These are phyloP conservation scores for Pagetopsis macropterus DNA, from an alignment of 2,797 vertebrate genomes.

Conservation along the genomic window DNA sequence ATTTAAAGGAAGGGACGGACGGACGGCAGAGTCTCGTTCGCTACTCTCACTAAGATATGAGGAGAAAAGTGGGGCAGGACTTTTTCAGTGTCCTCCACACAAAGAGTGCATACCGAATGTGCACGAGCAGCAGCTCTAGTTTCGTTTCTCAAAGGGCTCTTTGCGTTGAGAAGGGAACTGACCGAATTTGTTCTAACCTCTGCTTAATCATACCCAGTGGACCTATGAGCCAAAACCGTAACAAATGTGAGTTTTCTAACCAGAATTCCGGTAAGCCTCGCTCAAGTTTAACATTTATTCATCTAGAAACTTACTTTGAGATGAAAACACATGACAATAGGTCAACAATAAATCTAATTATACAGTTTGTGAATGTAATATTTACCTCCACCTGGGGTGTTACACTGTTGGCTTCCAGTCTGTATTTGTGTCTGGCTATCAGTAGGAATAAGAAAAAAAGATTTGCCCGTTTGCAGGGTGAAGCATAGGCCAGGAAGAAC, in stretches of 20 bases:
- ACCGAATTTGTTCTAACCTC: slow-evolving; percentile 34
- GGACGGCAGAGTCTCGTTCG: slow-evolving; percentile 63
- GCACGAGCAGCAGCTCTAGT: slow-evolving; percentile 13
- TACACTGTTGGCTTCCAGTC: no score
- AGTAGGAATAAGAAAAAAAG: no score
- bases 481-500: no score
- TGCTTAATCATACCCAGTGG: slow-evolving; percentile 42
- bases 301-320: no score
- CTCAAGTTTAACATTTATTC: no score
- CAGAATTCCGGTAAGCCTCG: no score
- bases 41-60: slow-evolving; percentile 63
- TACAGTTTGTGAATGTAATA: no score
- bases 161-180: slow-evolving; percentile 11
- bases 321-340: no score
- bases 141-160: slow-evolving; percentile 3
- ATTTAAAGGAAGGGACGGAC: slow-evolving; percentile 80
- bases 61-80: slow-evolving; percentile 79
- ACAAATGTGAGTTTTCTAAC: slow-evolving; percentile 18
- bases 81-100: slow-evolving; percentile 65
- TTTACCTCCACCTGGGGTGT: no score
- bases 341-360: no score
- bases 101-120: slow-evolving; percentile 17
- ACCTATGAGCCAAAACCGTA: slow-evolving; percentile 30
- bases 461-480: no score
- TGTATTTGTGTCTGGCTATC: no score